phyloP scores from a whole-genome alignment of 2,113 vertebrate species.

The pig (Sus scrofa) region DNA sequence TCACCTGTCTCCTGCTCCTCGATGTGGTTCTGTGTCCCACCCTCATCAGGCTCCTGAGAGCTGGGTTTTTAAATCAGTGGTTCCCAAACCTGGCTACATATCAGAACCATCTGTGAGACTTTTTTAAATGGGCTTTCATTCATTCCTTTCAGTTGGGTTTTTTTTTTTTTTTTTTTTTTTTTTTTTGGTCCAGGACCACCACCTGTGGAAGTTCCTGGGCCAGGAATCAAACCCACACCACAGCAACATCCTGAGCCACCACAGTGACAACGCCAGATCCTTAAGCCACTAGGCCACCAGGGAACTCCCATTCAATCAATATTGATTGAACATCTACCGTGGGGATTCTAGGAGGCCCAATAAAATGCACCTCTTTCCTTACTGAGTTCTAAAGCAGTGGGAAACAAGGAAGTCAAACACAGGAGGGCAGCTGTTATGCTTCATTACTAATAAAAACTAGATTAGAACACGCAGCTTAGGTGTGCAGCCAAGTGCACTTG shows the following conservation, averaged over 20 bases:
- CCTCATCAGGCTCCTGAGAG: not conserved
- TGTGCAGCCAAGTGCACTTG: not conserved
- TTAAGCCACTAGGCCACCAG: too few species aligned
- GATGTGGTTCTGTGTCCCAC: not conserved
- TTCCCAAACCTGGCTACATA: not conserved
- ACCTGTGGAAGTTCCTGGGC: too few species aligned
- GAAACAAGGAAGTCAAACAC: not conserved
- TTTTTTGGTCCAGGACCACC: too few species aligned
- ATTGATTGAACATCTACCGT: not conserved
- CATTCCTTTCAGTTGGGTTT: not conserved
- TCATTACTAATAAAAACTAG: not conserved
- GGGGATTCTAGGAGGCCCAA: not conserved
- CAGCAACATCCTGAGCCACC: too few species aligned
- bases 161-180: too few species aligned
- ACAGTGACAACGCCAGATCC: too few species aligned
- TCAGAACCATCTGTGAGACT: not conserved
- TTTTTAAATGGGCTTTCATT: not conserved
- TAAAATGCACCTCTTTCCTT: not conserved
- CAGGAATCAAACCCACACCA: too few species aligned
- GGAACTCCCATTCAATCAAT: not conserved
- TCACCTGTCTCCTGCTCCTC: not conserved
- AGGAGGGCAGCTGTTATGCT: not conserved
- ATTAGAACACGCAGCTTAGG: not conserved
- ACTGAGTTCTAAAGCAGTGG: not conserved
- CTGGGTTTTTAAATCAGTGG: not conserved